Percentiles rank a stretch among this genome's conserved stretches.
phyloP scores from a whole-genome alignment of 2,888 invertebrate genomes.

The Ypsolopha scabrella region DNA sequence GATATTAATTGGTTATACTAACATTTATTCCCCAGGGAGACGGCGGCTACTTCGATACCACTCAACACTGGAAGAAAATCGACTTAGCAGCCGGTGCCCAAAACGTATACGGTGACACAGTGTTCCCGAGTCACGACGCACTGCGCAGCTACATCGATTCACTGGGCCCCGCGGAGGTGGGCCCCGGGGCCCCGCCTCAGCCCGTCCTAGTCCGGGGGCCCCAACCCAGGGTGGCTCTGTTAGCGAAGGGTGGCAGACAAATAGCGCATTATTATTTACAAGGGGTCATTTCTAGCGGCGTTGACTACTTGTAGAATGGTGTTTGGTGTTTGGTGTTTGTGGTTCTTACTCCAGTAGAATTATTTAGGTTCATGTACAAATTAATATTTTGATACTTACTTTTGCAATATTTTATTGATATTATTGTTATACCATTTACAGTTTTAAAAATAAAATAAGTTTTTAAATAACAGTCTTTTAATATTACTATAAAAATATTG shows the following conservation, averaged over 20 bases:
- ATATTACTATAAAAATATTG: no score
- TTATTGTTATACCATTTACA: no score
- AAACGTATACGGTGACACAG: slow-evolving; percentile 33
- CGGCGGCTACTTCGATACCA: slow-evolving; percentile 55
- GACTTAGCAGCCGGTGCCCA: slow-evolving; percentile 17
- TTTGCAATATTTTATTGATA: no score
- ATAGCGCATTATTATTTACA: slow-evolving; percentile 37
- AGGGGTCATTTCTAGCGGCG: slow-evolving; percentile 23
- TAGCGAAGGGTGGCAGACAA: slow-evolving; percentile 33
- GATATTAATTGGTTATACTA: neutral
- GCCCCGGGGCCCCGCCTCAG: slow-evolving; percentile 11
- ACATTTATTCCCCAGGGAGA: slow-evolving; percentile 30
- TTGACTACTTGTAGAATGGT: slow-evolving; percentile 36
- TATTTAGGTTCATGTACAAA: no score
- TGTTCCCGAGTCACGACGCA: slow-evolving; percentile 31
- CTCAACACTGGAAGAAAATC: slow-evolving; percentile 29
- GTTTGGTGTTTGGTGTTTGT: neutral
- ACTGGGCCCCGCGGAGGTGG: slow-evolving; percentile 21
- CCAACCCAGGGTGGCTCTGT: slow-evolving; percentile 27
- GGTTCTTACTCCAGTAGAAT: no score
- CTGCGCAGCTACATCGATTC: slow-evolving; percentile 23
- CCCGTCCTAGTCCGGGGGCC: slow-evolving; percentile 26
- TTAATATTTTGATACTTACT: no score
- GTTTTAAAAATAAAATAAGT: no score
- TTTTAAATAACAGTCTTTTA: no score